A percentile compares a stretch with the other conserved stretches of the same genome.
phyloP scores from a whole-genome alignment of 2,888 invertebrate genomes.

The Eulithis prunata region DNA sequence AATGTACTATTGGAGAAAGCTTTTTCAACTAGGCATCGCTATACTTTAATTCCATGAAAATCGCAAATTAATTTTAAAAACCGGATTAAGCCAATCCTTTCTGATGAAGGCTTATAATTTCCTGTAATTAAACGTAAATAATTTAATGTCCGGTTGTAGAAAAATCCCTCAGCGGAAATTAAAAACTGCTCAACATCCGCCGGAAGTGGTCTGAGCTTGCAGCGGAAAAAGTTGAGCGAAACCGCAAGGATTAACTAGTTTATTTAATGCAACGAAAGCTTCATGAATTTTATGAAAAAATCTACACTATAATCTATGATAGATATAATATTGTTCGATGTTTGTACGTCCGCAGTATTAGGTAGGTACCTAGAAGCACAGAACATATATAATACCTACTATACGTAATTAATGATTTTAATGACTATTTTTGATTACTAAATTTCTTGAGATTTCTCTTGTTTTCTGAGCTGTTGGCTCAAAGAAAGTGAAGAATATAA shows the following conservation, averaged over 20 bases:
- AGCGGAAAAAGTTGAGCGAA: conserved; percentile 70
- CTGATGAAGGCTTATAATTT: conserved; percentile 64
- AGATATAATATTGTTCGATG: too few species aligned
- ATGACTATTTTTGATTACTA: too few species aligned
- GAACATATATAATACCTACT: too few species aligned
- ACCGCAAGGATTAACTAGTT: conserved; percentile 63
- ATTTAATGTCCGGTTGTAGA: conserved; percentile 74
- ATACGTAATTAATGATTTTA: too few species aligned
- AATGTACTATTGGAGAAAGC: too few species aligned
- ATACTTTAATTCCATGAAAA: conserved; percentile 10
- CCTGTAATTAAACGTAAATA: conserved; percentile 82
- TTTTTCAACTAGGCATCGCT: too few species aligned
- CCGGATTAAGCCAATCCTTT: conserved; percentile 54
- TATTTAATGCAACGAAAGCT: conserved; percentile 40
- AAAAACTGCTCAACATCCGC: conserved; percentile 77
- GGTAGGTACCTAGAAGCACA: too few species aligned
- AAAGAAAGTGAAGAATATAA: neutral
- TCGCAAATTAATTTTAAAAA: conserved; percentile 41
- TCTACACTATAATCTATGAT: too few species aligned
- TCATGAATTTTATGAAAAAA: neutral
- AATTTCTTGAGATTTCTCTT: too few species aligned
- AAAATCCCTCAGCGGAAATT: conserved; percentile 82
- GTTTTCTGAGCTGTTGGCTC: too few species aligned
- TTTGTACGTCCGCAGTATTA: too few species aligned
- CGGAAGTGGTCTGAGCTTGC: conserved; percentile 69